A percentile compares a stretch with the other conserved stretches of the same genome.
Conservation (phyloP, 2,888 invertebrate genomes). For the Lochmaea crataegi region DNA sequence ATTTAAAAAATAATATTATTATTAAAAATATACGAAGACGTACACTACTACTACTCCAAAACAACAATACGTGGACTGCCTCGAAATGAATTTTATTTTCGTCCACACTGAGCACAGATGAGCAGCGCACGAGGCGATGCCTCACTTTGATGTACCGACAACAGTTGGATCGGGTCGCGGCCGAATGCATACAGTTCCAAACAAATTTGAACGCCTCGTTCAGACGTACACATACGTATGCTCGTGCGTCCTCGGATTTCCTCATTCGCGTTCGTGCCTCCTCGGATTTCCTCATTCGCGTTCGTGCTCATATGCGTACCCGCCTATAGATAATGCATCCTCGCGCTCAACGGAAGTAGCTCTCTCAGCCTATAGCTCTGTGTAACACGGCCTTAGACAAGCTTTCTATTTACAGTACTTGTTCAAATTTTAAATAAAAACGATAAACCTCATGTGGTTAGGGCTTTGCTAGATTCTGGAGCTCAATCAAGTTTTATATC, state of each 20-base stretch:
- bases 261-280: too few relatives aligned
- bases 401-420: too few relatives aligned
- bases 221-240: background rate
- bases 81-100: constrained; percentile 26
- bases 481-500: too few relatives aligned
- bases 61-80: constrained; percentile 23
- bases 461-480: too few relatives aligned
- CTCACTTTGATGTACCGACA: constrained; percentile 34
- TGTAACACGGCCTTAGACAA: too few relatives aligned
- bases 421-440: too few relatives aligned
- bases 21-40: background rate
- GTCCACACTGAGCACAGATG: constrained; percentile 32
- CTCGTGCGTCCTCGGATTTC: background rate
- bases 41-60: constrained; percentile 24
- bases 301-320: too few relatives aligned
- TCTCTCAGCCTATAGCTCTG: too few relatives aligned
- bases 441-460: too few relatives aligned
- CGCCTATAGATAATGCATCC: too few relatives aligned
- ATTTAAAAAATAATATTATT: constrained; percentile 12
- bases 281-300: too few relatives aligned
- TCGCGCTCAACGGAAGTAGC: too few relatives aligned
- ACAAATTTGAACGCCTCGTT: background rate
- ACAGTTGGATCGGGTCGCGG: constrained; percentile 23
- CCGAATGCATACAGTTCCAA: background rate
- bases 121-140: constrained; percentile 13